A percentile compares a stretch with the other conserved stretches of the same genome.
Evolutionary conservation across 2,888 invertebrate species (phyloP).

Genomic region (Halocaridina rubra): DNA sequence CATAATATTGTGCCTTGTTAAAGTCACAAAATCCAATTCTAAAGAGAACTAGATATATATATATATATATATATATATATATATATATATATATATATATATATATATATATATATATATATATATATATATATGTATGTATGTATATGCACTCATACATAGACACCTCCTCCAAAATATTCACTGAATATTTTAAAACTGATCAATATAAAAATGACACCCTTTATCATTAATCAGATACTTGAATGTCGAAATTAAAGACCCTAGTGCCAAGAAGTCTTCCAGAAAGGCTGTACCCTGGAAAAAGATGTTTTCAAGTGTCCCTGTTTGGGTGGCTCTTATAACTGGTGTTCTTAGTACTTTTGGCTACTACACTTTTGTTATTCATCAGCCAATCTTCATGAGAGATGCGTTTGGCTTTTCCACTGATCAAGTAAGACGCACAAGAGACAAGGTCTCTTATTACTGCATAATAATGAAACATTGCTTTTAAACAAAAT

Average conservation of each 20-base stretch:
- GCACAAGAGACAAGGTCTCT: too few species aligned
- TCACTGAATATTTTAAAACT: too few species aligned
- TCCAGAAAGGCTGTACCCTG: constrained; percentile 69
- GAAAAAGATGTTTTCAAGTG: constrained; percentile 70
- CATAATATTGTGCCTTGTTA: too few species aligned
- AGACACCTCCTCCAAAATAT: too few species aligned
- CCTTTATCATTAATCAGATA: too few species aligned
- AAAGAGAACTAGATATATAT: too few species aligned
- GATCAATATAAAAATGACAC: too few species aligned
- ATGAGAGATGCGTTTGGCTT: constrained; percentile 70
- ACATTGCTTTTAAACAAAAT: not conserved
- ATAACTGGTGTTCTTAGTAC: constrained; percentile 21
- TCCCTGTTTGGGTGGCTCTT: constrained; percentile 66
- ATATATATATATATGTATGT: too few species aligned
- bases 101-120: constrained; percentile 8
- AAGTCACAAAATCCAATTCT: too few species aligned
- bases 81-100: not conserved
- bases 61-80: not conserved
- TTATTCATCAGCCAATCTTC: constrained; percentile 69
- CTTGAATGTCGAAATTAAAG: not conserved
- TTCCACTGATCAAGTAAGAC: constrained; percentile 68
- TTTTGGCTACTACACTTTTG: constrained; percentile 68
- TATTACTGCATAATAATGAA: not conserved
- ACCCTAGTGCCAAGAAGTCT: not conserved
- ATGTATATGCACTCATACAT: too few species aligned